Evolutionary conservation across 2,113 vertebrate genomes (phyloP), one percentile per base, ranked within the genome.

Genomic region (Anoura caudifer): DNA sequence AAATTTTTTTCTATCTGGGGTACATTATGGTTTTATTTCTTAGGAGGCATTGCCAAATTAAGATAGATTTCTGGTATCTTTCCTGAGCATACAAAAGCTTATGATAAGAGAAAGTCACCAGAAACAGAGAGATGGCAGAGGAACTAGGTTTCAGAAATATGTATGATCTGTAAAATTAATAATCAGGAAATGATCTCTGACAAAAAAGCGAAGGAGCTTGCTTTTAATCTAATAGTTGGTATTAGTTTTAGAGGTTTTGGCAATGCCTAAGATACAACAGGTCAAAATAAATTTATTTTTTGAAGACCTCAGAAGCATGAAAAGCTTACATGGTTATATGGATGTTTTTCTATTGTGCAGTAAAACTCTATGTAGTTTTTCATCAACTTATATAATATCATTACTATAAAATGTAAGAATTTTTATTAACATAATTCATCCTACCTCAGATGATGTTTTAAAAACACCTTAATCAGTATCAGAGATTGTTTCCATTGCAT

Each of bases 401-500:
- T 89, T 72, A 82, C 84, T 96, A 72, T 63, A 82, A 67, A 86
- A 97, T 41, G 41, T 33, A 7, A 87, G 56, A 19, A 59, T 36
- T 86, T 38, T 92, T 54, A 59, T 96, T 95, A 95, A 76, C 97
- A 9, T 89, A 94, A 82, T 86, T 95, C 65, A 89, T 9, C 9
- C 12, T 88, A 69, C 77, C 87, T 47, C 7, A 45, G 24, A 61
- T 92, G 13, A 43, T 59, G 61, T 70, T 9, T 19, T 4, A 43
- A 52, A 79, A 69, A 20, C 13, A 4, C 75, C 84, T 69, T 79
- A 61, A 59, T 83, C 36, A 4, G 28, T 80, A 1, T 56, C 93
- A 95, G 97, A 95, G 91, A 95, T 95, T 93, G 72, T 90, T 80
- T 98, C 97, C 98, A 95, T 95, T 98, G 98, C 97, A 97, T 67